A percentile compares a stretch with the other conserved stretches of the same genome.
Evolutionary conservation across 2,888 invertebrate species (phyloP).

Genomic region (Rhamphomyia laevipes): DNA sequence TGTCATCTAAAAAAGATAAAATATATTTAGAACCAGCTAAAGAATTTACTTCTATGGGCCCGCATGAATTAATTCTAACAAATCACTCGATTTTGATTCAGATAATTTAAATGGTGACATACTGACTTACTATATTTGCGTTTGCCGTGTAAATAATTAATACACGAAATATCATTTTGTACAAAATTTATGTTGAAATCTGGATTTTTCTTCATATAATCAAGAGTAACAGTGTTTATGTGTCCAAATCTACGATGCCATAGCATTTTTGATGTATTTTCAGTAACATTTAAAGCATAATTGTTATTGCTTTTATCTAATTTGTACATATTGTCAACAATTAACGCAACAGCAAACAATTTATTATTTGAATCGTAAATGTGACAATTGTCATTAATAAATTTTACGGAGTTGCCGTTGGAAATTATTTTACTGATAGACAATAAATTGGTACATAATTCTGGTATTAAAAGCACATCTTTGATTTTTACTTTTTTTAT

Average conservation of each 20-base stretch:
- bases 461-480: conserved; percentile 1
- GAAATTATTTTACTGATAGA: conserved; percentile 5
- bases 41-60: too few species aligned
- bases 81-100: too few species aligned
- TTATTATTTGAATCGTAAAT: not conserved
- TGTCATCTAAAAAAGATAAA: too few species aligned
- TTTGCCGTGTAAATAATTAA: not conserved
- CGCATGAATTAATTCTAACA: too few species aligned
- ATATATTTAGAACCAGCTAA: too few species aligned
- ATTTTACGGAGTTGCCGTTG: not conserved
- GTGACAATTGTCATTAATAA: not conserved
- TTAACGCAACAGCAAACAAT: conserved; percentile 1
- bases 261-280: not conserved
- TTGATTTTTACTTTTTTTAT: not conserved
- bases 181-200: not conserved
- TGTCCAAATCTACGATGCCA: conserved; percentile 5
- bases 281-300: not conserved
- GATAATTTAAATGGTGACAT: too few species aligned
- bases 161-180: not conserved
- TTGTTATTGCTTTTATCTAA: not conserved
- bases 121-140: conserved; percentile 3
- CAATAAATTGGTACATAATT: conserved; percentile 3
- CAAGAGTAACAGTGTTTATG: not conserved
- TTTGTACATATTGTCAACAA: conserved; percentile 1
- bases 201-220: not conserved